Percentiles rank a stretch among this genome's conserved stretches.
Conservation (phyloP, 2,888 invertebrate genomes). For the Temnothorax rugatulus region DNA sequence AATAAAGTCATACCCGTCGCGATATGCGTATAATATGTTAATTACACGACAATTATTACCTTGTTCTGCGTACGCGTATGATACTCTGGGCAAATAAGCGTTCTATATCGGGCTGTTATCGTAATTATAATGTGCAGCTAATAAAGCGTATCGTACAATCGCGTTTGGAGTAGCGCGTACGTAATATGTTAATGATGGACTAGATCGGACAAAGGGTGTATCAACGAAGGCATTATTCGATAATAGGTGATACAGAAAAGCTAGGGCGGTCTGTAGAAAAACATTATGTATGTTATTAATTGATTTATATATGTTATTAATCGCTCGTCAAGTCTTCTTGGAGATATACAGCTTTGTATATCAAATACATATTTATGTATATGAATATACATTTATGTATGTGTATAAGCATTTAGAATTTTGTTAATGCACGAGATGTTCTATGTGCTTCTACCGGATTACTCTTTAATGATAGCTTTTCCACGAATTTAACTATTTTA, state of each 20-base stretch:
- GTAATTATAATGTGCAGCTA: slow-evolving; percentile 54
- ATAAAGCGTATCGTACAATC: slow-evolving; percentile 54
- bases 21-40: slow-evolving; percentile 53
- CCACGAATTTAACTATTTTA: slow-evolving; percentile 7
- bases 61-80: slow-evolving; percentile 42
- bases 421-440: not conserved
- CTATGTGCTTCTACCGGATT: not conserved
- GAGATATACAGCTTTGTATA: not conserved
- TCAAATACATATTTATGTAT: not conserved
- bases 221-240: slow-evolving; percentile 26
- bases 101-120: slow-evolving; percentile 49
- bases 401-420: not conserved
- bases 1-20: slow-evolving; percentile 51
- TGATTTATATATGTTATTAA: not conserved
- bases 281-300: slow-evolving; percentile 9
- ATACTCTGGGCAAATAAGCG: slow-evolving; percentile 46
- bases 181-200: slow-evolving; percentile 50
- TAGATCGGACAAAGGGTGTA: slow-evolving; percentile 39
- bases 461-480: not conserved
- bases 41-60: slow-evolving; percentile 56
- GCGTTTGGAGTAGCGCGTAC: slow-evolving; percentile 43
- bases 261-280: not conserved
- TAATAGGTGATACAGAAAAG: slow-evolving; percentile 24
- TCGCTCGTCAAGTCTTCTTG: not conserved
- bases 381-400: not conserved